phyloP scores from a whole-genome alignment of 2,888 invertebrate genomes.

The Ferrisia virgata region DNA sequence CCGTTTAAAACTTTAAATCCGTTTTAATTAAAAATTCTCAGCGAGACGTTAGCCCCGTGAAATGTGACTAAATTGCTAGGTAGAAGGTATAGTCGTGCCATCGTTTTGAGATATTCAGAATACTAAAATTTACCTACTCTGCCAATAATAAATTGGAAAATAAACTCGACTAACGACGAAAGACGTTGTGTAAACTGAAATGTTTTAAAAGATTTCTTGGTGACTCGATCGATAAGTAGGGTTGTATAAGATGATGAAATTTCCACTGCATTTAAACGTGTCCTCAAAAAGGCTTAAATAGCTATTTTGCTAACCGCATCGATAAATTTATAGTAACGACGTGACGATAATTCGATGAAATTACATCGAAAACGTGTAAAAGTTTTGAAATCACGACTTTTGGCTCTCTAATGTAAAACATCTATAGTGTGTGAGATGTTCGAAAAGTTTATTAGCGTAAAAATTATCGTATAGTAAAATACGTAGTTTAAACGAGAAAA shows the following conservation, averaged over 20 bases:
- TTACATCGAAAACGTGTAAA: neutral
- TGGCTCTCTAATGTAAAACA: too few relatives aligned
- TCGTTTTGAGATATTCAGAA: neutral
- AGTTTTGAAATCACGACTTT: neutral
- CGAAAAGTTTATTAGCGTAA: neutral
- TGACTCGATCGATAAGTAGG: neutral
- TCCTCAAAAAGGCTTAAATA: neutral
- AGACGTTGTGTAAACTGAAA: neutral
- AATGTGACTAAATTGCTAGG: neutral
- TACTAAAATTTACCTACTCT: neutral
- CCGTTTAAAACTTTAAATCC: constrained; percentile 5
- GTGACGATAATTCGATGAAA: neutral
- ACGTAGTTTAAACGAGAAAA: too few relatives aligned
- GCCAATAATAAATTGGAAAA: too few relatives aligned
- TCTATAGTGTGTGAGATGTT: neutral
- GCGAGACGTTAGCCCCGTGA: neutral
- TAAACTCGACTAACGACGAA: neutral
- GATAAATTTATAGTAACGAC: neutral
- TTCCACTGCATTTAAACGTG: neutral
- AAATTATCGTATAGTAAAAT: too few relatives aligned
- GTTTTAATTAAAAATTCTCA: neutral
- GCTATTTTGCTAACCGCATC: neutral
- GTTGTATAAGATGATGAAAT: neutral
- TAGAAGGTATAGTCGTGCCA: neutral
- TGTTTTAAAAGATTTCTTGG: neutral